Conservation (phyloP, 2,113 vertebrate genomes). For the Plotosus lineatus region DNA sequence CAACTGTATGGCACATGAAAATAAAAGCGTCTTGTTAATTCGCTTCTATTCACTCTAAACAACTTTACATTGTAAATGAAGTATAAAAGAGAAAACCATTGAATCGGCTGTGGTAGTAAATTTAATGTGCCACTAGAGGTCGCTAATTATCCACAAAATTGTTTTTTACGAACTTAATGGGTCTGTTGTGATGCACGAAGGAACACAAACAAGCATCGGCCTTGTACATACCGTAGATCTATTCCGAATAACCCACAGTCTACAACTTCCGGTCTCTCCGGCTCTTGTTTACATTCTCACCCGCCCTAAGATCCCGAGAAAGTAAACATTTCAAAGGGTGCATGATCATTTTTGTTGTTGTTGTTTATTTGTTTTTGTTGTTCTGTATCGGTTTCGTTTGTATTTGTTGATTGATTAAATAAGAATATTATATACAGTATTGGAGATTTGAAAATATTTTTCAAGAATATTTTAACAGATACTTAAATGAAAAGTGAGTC, state of each 20-base stretch:
- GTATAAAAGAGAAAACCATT: not conserved
- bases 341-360: too few relatives aligned
- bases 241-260: not conserved
- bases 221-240: not conserved
- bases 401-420: not conserved
- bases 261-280: too few relatives aligned
- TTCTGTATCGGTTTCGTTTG: too few relatives aligned
- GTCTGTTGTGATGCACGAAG: not conserved
- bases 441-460: not conserved
- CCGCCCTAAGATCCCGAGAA: not conserved
- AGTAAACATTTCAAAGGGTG: not conserved
- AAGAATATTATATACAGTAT: not conserved
- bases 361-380: too few relatives aligned
- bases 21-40: not conserved
- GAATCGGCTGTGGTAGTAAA: not conserved
- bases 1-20: not conserved
- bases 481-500: too few relatives aligned
- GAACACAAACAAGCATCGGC: not conserved
- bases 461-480: not conserved
- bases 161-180: too few relatives aligned
- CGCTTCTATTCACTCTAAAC: not conserved
- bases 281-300: not conserved
- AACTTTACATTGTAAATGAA: too few relatives aligned
- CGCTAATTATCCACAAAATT: constrained; percentile 48
- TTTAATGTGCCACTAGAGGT: constrained; percentile 50